Percentiles rank a stretch among this genome's conserved stretches.
Evolutionary conservation across 2,888 invertebrate genomes (phyloP).

Genomic region (Mantis religiosa): DNA sequence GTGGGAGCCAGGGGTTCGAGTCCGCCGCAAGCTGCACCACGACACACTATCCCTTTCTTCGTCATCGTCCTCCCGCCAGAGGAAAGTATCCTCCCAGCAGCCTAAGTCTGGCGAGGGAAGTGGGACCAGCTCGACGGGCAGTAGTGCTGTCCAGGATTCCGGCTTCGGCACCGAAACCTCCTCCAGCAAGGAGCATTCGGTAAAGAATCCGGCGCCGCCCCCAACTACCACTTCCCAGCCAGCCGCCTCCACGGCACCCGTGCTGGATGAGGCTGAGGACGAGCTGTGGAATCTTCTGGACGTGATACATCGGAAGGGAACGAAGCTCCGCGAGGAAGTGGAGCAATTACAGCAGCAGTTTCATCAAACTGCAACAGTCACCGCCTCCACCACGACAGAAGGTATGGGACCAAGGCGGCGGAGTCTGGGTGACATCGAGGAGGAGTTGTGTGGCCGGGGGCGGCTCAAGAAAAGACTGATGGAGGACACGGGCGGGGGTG

Average conservation of each 20-base stretch:
- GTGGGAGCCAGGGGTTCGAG: conserved; percentile 79
- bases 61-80: conserved; percentile 2
- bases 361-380: conserved; percentile 48
- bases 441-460: neutral
- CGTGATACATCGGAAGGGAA: conserved; percentile 75
- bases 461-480: neutral
- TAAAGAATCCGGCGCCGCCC: conserved; percentile 37
- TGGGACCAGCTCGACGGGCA: conserved; percentile 51
- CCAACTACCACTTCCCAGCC: neutral
- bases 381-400: conserved; percentile 38
- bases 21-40: conserved; percentile 57
- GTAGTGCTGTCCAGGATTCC: conserved; percentile 70
- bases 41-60: conserved; percentile 35
- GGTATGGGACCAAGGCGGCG: conserved; percentile 34
- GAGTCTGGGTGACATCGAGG: conserved; percentile 11
- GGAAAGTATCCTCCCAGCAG: conserved; percentile 20
- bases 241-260: conserved; percentile 38
- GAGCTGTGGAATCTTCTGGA: conserved; percentile 83
- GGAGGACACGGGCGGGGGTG: neutral
- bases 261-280: conserved; percentile 61
- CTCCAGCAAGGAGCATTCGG: conserved; percentile 68
- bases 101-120: conserved; percentile 36
- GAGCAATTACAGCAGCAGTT: conserved; percentile 47
- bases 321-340: conserved; percentile 53
- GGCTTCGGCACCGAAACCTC: conserved; percentile 89